Percentiles rank a stretch among this genome's conserved stretches.
Conservation (phyloP, 2,113 vertebrate genomes). For the Gopherus evgoodei region DNA sequence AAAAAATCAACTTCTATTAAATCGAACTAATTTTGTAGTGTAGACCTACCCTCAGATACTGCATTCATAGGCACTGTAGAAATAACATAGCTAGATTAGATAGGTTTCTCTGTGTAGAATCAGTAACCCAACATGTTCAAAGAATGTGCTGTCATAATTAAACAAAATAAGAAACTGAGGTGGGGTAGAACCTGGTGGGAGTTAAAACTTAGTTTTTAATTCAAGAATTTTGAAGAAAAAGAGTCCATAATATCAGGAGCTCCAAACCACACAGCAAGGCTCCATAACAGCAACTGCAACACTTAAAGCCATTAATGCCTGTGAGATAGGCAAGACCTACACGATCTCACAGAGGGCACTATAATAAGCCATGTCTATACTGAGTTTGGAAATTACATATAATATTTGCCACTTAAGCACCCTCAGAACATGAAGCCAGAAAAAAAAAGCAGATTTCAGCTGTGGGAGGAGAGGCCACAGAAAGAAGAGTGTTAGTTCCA, state of each 20-base stretch:
- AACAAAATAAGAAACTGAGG: rapidly evolving
- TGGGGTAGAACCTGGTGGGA: background rate
- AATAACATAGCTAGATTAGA: background rate
- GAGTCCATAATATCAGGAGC: background rate
- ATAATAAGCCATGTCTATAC: background rate
- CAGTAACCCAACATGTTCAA: background rate
- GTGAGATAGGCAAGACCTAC: background rate
- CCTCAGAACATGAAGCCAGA: background rate
- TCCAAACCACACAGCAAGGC: background rate
- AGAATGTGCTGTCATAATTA: background rate
- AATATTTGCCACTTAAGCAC: background rate
- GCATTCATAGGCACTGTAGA: background rate
- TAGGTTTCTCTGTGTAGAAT: background rate
- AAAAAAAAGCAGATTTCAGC: background rate
- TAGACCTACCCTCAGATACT: background rate
- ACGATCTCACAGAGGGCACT: too few species aligned
- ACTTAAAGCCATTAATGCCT: background rate
- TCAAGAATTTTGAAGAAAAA: background rate
- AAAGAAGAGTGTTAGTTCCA: background rate
- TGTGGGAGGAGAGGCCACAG: background rate
- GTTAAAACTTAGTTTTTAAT: background rate
- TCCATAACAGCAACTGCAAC: background rate
- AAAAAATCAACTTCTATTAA: too few species aligned
- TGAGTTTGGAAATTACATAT: background rate
- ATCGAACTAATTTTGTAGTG: too few species aligned